Base-by-base conservation (phyloP, 2,888 invertebrate species). In the Prenolepis imparis region DNA sequence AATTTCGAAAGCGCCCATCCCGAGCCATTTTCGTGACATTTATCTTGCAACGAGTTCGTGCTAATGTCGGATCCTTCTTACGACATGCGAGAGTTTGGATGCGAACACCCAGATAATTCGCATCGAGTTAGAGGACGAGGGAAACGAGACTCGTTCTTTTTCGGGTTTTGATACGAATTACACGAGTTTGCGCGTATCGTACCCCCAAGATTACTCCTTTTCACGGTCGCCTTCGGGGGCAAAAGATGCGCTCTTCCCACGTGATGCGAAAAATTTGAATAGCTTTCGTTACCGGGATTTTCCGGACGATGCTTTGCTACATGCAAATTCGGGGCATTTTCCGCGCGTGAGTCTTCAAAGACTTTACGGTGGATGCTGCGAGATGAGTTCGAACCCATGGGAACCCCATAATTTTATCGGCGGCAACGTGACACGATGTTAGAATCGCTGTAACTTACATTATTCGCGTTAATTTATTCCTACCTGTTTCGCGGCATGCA, bases 181-280 rank as follows among this genome's bases (percentile, higher is more conserved):
- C 18, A n/a, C 32, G 78, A 78, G 73, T 78, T 78, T 78, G 78
- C 73, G 59, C 73, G 21, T 78, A 32, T 70, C 78, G 44, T 72
- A 36, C 12, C 78, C 78, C 59, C 78, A 78, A 72, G 73, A 78
- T 78, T 78, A 78, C 83, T 67, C 81, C 75, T 84, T 88, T 90
- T 90, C 88, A 87, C 83, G 88, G 88, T 86, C 90, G 85, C 74
- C 88, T 78, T 81, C 64, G 75, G 41, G 36, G 44, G 24, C 28
- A 32, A 12, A 61, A 44, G 82, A 81, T 28, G 85, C 80, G 61
- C 28, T 28, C 68, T 59, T 59, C 66, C 32, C 67, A 64, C 59
- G 68, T 61, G 89, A 88, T 86, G 85, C 82, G 88, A 86, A 89
- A 89, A 89, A 72, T 90, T 90, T 86, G 85, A 90, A 89, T 67